Base-by-base conservation (phyloP, 1,140 invertebrate species). In the Pseudomyrmex sp. region DNA sequence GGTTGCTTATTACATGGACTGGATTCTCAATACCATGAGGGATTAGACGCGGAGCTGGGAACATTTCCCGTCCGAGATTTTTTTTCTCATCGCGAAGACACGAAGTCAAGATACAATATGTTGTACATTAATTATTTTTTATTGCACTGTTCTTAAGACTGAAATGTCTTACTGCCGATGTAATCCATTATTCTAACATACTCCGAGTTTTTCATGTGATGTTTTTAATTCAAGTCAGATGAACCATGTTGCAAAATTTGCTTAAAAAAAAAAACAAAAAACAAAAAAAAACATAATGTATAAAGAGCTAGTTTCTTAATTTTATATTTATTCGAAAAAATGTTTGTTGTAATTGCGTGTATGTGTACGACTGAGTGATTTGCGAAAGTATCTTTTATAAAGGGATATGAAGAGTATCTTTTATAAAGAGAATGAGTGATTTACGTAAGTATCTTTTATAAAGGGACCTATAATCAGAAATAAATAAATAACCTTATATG, bases 1-100 rank as follows among this genome's bases (percentile, higher is more conserved):
- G 15, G 92, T 96, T 0, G 89, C 93, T 0, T 93, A 95, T 74
- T 97, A 96, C 76, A 93, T 97, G 90, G 94, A 96, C 54, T 97
- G 96, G 96, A 96, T 97, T 75, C 89, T 95, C 73, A 87, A 95
- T 20, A 96, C 93, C 5, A 92, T 97, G 18, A 88, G 15, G 59
- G 85, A 90, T 15, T 93, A 85, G 12, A 26, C 20, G 20, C 20
- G 1, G 59, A 26, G 35, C 35, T 35, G 35, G 5, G 2, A 2
- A 26, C 4, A 35, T 5, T 35, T 4, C 0, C 4, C 35, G 4
- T 35, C 35, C 35, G 35, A 35, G 35, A 35, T 7, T 23, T 62
- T 13, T 8, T 5, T 26, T 0, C 26, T 35, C 0, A 35, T 35
- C 35, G 35, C 5, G 35, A 35, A 35, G 0, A 35, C 7, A 35